Evolutionary conservation across 30 jellyfish, hydroid and myxozoan genomes (phyloP), one percentile per base, ranked within the genome.

Genomic region (Hydra vulgaris): DNA sequence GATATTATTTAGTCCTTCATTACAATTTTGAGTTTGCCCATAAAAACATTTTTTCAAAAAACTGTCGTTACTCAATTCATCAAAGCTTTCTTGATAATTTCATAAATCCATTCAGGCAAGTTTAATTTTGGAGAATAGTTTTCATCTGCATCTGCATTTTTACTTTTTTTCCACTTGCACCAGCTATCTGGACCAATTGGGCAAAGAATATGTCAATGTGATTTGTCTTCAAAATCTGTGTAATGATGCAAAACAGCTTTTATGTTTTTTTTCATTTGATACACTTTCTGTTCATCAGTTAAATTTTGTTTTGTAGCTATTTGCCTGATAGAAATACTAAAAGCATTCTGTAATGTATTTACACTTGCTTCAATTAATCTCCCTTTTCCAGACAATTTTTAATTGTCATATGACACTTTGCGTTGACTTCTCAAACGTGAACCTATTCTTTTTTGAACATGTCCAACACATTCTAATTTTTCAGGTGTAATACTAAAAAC

Each of bases 91-190:
- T 0, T 21, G 22, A 73, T 26, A 73, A 0, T 26, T 22, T 73
- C 66, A 73, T 73, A 0, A 21, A 73, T 73, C 81, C 81, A 73
- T n/a, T 22, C 81, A 22, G 81, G 81, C 66, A 73, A 73, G 81
- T 73, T 73, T 73, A 73, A 40, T 73, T 73, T 73, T 3, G 81
- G 81, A 21, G 22, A 22, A 54, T 21, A 12, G 66, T 23, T 21
- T 19, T 23, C 53, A 26, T 73, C 66, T 22, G 61, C 81, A 40
- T 40, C 61, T 40, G 61, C 61, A 40, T 40, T 40, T 40, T 40
- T 40, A 22, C 66, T 22, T 26, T 73, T 0, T 73, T 23, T 73
- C 81, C 81, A 73, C 81, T 73, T 73, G 53, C 81, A 73, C 81
- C 72, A 73, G 77, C 81, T 73, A 0, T 73, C 61, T 21, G 81